These are phyloP conservation scores for Lerista edwardsae DNA, from an alignment of 2,797 vertebrate species.

Conservation along the genomic window DNA sequence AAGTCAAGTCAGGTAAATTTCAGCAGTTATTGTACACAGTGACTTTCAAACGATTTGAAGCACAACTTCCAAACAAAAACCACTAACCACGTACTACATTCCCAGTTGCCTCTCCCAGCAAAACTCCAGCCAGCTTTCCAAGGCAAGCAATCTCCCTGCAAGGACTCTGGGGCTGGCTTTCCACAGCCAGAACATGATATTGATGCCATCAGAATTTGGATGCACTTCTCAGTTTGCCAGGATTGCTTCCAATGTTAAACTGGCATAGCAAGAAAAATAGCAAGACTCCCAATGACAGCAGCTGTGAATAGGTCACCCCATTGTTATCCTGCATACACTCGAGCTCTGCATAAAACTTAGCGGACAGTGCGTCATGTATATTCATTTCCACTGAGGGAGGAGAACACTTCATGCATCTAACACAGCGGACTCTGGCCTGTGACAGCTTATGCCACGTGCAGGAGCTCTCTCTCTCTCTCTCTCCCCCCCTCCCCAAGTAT, in stretches of 20 bases:
- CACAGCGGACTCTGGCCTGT: too few relatives aligned
- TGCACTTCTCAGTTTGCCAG: not conserved
- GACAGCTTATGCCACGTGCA: not conserved
- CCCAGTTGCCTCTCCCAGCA: not conserved
- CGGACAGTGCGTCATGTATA: not conserved
- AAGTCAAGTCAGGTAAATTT: too few relatives aligned
- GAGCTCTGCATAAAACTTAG: not conserved
- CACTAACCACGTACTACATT: too few relatives aligned
- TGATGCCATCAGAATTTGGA: not conserved
- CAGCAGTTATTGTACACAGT: too few relatives aligned
- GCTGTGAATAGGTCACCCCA: not conserved
- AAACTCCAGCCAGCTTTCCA: not conserved
- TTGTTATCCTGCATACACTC: not conserved
- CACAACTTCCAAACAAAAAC: not conserved
- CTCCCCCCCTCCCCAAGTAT: not conserved
- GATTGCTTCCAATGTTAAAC: not conserved
- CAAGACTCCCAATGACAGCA: not conserved
- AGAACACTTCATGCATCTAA: not conserved
- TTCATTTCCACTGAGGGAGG: too few relatives aligned
- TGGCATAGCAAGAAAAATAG: not conserved
- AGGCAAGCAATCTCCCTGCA: not conserved
- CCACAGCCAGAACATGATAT: not conserved
- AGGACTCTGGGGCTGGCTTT: too few relatives aligned
- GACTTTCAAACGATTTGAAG: too few relatives aligned
- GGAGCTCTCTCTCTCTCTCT: not conserved